A percentile compares a stretch with the other conserved stretches of the same genome.
Evolutionary conservation across 1,140 invertebrate genomes (phyloP).

Genomic region (Philotrypesis tridentata): DNA sequence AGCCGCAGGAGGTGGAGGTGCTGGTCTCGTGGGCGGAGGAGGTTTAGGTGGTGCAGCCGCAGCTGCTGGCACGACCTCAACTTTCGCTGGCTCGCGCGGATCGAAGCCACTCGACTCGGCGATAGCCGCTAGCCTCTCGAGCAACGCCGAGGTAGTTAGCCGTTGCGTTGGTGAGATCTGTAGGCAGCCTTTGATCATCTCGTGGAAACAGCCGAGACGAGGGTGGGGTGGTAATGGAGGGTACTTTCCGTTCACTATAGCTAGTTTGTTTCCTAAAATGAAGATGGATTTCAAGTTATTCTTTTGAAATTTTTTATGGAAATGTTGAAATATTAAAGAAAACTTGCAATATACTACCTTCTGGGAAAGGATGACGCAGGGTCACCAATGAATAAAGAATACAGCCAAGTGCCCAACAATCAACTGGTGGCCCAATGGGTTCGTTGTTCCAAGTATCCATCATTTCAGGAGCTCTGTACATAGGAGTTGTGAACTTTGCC

Average conservation of each 20-base stretch:
- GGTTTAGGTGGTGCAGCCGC: constrained; percentile 67
- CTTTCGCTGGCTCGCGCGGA: constrained; percentile 82
- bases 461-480: constrained; percentile 96
- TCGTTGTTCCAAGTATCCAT: constrained; percentile 98
- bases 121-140: constrained; percentile 90
- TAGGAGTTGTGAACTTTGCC: constrained; percentile 86
- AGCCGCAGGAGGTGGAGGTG: constrained; percentile 46
- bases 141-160: constrained; percentile 83
- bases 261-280: constrained; percentile 85
- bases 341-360: constrained; percentile 73
- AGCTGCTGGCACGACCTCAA: constrained; percentile 73
- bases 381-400: constrained; percentile 94
- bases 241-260: constrained; percentile 97
- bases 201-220: constrained; percentile 89
- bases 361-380: constrained; percentile 97
- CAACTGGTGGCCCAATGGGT: constrained; percentile 89
- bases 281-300: neutral
- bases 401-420: constrained; percentile 98
- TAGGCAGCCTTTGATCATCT: constrained; percentile 93
- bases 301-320: neutral
- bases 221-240: constrained; percentile 86
- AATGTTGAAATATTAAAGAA: too few species aligned
- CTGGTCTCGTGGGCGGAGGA: constrained; percentile 59
- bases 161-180: constrained; percentile 87
- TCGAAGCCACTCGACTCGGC: constrained; percentile 88